Percentiles rank a stretch among this genome's conserved stretches.
Evolutionary conservation across 2,113 vertebrate genomes (phyloP).

Genomic region (Bagarius yarrelli): DNA sequence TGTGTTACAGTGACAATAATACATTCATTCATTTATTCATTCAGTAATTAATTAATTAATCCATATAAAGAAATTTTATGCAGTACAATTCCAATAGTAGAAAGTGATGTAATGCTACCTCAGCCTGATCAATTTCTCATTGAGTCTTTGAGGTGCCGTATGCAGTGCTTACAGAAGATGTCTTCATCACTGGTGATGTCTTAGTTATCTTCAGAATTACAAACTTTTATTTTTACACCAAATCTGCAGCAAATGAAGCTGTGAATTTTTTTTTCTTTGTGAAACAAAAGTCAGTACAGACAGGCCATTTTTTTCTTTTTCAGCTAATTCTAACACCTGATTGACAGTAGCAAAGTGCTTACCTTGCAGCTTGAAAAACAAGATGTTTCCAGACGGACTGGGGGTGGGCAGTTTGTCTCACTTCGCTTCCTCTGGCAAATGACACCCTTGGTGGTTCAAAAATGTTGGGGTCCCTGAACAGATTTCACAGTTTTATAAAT

Average conservation of each 20-base stretch:
- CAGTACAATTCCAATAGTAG: not conserved
- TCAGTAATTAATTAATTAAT: not conserved
- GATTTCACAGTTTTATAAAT: slow-evolving; percentile 81
- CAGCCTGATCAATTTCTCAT: slow-evolving; percentile 10
- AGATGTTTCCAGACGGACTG: slow-evolving; percentile 76
- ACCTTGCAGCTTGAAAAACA: slow-evolving; percentile 65
- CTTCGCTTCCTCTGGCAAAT: slow-evolving; percentile 67
- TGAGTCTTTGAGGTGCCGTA: slow-evolving; percentile 33
- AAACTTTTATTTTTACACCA: slow-evolving; percentile 43
- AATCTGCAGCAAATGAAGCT: slow-evolving; percentile 3
- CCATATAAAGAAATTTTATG: not conserved
- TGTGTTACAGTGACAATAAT: too few relatives aligned
- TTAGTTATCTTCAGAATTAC: slow-evolving; percentile 45
- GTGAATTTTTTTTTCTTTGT: not conserved
- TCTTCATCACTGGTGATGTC: slow-evolving; percentile 63
- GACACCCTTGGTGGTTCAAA: slow-evolving; percentile 77
- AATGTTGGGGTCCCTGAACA: slow-evolving; percentile 78
- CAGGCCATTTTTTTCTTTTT: slow-evolving; percentile 11
- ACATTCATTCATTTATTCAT: too few relatives aligned
- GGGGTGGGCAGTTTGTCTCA: slow-evolving; percentile 74
- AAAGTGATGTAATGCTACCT: not conserved
- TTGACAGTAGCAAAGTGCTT: slow-evolving; percentile 43
- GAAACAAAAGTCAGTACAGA: not conserved
- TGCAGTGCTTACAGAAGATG: slow-evolving; percentile 60
- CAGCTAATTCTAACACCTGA: slow-evolving; percentile 19